These are phyloP conservation scores for Rhagium mordax DNA, from an alignment of 2,888 invertebrate genomes.

Conservation along the genomic window DNA sequence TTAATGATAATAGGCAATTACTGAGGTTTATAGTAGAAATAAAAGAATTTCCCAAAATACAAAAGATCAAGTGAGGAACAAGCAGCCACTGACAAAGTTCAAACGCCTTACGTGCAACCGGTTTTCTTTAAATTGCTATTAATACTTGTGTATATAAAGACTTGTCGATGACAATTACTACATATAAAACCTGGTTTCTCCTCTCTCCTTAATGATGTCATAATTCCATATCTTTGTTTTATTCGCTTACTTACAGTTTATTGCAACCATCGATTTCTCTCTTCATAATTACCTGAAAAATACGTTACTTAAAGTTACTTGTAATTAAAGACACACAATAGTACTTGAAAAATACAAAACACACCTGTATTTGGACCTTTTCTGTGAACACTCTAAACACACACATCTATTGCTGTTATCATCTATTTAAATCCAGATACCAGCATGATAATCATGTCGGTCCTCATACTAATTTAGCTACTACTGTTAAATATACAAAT, in stretches of 20 bases:
- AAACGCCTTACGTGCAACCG: conserved; percentile 41
- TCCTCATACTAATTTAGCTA: too few species aligned
- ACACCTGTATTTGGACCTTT: too few species aligned
- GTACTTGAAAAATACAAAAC: too few species aligned
- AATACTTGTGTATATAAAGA: conserved; percentile 39
- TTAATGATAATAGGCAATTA: neutral
- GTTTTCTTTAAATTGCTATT: conserved; percentile 43
- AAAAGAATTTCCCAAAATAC: conserved; percentile 13
- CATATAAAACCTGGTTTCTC: conserved; percentile 38
- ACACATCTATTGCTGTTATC: too few species aligned
- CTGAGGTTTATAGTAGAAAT: neutral
- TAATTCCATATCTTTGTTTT: conserved; percentile 35
- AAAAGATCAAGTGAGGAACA: conserved; percentile 24
- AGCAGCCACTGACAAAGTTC: conserved; percentile 34
- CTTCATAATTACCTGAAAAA: too few species aligned
- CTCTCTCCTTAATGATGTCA: conserved; percentile 42
- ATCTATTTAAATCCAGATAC: too few species aligned
- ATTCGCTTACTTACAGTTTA: conserved; percentile 1
- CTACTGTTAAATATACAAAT: too few species aligned
- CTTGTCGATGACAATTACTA: conserved; percentile 47
- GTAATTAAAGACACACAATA: too few species aligned
- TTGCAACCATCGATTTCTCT: too few species aligned
- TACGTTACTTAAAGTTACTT: too few species aligned
- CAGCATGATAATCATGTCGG: too few species aligned
- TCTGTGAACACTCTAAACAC: too few species aligned